phyloP scores from a whole-genome alignment of 30 jellyfish, hydroid and myxozoan genomes.

The Aurelia sp. region DNA sequence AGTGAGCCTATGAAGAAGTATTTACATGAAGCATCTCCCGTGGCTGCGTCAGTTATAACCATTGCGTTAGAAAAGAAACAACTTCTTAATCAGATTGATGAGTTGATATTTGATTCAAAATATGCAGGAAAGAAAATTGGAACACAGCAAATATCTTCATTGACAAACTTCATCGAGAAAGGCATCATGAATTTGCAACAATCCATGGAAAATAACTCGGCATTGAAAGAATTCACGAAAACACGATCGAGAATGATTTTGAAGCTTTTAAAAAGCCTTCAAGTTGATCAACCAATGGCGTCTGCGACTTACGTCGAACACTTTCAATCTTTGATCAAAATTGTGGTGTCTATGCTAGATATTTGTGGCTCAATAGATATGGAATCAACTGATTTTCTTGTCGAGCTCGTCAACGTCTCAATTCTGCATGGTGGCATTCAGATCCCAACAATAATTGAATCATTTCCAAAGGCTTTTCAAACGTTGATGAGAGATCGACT shows the following conservation, averaged over 20 bases:
- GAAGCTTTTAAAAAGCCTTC: conserved; percentile 39
- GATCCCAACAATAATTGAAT: conserved; percentile 31
- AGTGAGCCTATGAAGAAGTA: conserved; percentile 71
- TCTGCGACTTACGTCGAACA: conserved; percentile 37
- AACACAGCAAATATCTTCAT: conserved; percentile 26
- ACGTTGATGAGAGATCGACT: conserved; percentile 36
- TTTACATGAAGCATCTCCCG: conserved; percentile 73
- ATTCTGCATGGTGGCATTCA: conserved; percentile 47
- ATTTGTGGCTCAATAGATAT: conserved; percentile 46
- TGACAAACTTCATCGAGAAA: conserved; percentile 43
- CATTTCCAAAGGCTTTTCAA: conserved; percentile 49
- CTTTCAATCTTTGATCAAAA: conserved; percentile 50
- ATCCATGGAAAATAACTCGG: conserved; percentile 22
- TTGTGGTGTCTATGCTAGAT: conserved; percentile 41
- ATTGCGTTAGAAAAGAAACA: conserved; percentile 53
- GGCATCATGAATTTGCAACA: conserved; percentile 47
- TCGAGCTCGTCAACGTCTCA: conserved; percentile 44
- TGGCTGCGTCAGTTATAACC: conserved; percentile 65
- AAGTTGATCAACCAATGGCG: conserved; percentile 42
- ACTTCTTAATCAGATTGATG: conserved; percentile 44
- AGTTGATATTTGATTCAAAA: conserved; percentile 43
- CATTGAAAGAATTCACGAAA: conserved; percentile 45
- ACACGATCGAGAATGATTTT: conserved; percentile 17
- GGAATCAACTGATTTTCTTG: conserved; percentile 43
- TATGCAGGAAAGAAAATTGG: conserved; percentile 45